Percentiles rank a stretch among this genome's conserved stretches.
Evolutionary conservation across 1,140 invertebrate genomes (phyloP).

Genomic region (Nomia melanderi): DNA sequence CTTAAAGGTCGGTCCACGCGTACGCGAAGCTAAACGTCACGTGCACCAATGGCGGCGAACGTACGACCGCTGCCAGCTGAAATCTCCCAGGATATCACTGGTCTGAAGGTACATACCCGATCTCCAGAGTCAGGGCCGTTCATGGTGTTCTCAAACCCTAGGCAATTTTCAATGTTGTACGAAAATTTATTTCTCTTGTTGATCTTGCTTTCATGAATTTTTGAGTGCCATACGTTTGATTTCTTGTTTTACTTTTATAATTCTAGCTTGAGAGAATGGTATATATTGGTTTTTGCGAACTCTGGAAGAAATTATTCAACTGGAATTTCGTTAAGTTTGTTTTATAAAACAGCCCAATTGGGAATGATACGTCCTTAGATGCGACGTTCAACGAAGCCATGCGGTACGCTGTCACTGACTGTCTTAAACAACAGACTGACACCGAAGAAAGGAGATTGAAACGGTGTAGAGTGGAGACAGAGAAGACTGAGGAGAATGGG

Average conservation of each 20-base stretch:
- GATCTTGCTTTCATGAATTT: too few relatives aligned
- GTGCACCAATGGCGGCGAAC: constrained; percentile 7
- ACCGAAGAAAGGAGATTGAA: background rate
- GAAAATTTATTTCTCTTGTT: too few relatives aligned
- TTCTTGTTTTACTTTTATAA: too few relatives aligned
- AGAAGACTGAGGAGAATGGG: constrained; percentile 12
- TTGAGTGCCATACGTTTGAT: too few relatives aligned
- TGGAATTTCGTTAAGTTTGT: too few relatives aligned
- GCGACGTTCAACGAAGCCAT: constrained; percentile 6
- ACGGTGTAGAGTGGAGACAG: background rate
- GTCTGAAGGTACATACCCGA: background rate
- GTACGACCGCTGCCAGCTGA: background rate
- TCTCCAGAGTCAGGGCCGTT: background rate
- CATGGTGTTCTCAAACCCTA: too few relatives aligned
- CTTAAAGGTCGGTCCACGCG: constrained; percentile 31
- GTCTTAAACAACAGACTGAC: constrained; percentile 8
- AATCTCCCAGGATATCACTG: background rate
- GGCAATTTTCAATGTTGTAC: too few relatives aligned
- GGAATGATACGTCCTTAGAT: background rate
- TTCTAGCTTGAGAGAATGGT: too few relatives aligned
- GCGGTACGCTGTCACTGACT: constrained; percentile 34
- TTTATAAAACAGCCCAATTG: too few relatives aligned
- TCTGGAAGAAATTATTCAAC: too few relatives aligned
- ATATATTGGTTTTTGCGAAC: too few relatives aligned
- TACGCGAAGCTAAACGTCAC: background rate